Base-by-base conservation (phyloP, 2,113 vertebrate genomes). In the Mandrillus leucophaeus region DNA sequence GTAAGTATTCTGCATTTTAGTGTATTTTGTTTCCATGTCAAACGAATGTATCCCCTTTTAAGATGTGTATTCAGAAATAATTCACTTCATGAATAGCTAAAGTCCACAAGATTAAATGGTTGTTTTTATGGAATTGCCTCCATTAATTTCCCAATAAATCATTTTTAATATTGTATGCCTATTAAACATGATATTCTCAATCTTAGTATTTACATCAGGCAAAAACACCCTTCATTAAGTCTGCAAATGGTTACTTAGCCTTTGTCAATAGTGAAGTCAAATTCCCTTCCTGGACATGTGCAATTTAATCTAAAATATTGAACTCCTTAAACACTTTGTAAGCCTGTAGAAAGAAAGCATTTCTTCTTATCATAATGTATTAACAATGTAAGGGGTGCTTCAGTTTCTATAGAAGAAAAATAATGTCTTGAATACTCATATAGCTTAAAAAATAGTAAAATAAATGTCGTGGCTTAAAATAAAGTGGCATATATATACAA, bases 261-360 rank as follows among this genome's bases (percentile, higher is more conserved):
- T 95, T 82, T 25, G 11, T 96, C 48, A 96, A 70, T 75, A 82
- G 23, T 70, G 45, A 92, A 95, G 32, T 57, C 27, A 76, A 94
- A 81, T 80, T 86, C 22, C 23, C n/a, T 76, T 94, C 9, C 61
- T 78, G 10, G 13, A 81, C n/a, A 9, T 35, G 9, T 45, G 4
- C 0, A 50, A 83, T 88, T 88, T 90, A 81, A 95, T 84, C 48
- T 87, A 88, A 92, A 94, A 57, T n/a, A 83, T 6, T 94, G 81
- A 92, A 81, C 10, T 52, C 40, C 38, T 72, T 90, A 79, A 64
- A 83, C 13, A 75, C 85, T 89, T 66, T 87, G 10, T n/a, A 89
- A 76, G 61, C 4, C 8, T 12, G 32, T 55, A 12, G 70, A 76
- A 91, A 48, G 27, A 87, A 61, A 95, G 4, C n/a, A 38, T 82